These are phyloP conservation scores for Chloroceryle inda DNA, from an alignment of 2,797 vertebrate species.

Conservation along the genomic window DNA sequence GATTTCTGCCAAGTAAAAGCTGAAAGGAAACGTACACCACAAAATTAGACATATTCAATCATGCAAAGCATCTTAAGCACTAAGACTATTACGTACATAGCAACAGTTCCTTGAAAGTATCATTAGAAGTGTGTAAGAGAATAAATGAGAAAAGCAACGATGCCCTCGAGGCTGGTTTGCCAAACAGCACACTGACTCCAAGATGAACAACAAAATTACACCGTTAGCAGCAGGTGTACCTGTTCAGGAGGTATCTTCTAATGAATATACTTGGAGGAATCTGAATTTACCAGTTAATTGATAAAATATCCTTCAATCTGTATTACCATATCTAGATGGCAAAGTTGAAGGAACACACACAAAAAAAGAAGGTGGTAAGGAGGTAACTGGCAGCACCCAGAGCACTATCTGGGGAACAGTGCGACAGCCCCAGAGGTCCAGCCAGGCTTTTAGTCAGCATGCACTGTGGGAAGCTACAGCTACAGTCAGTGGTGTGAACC, in stretches of 20 bases:
- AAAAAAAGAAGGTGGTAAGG: not conserved
- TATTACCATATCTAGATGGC: not conserved
- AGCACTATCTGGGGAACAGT: conserved; percentile 32
- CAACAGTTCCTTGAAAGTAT: conserved; percentile 69
- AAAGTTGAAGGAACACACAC: not conserved
- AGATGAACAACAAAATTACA: not conserved
- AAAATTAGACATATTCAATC: conserved; percentile 61
- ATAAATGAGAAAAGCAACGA: conserved; percentile 28
- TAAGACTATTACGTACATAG: not conserved
- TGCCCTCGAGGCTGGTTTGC: not conserved
- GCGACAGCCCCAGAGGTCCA: conserved; percentile 35
- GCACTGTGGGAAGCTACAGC: not conserved
- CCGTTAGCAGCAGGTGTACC: not conserved
- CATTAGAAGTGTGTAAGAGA: conserved; percentile 36
- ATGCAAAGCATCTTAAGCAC: conserved; percentile 49
- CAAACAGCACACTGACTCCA: not conserved
- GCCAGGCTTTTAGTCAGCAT: not conserved
- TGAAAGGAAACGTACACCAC: conserved; percentile 79
- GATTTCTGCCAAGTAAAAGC: conserved; percentile 99
- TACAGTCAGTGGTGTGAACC: not conserved
- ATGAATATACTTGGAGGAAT: not conserved
- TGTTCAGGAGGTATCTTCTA: not conserved
- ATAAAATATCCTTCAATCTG: not conserved
- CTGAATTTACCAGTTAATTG: not conserved
- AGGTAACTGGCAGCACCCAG: not conserved